Evolutionary conservation across 92 coral and sea anemone species (phyloP).

Genomic region (Siderastrea siderea): DNA sequence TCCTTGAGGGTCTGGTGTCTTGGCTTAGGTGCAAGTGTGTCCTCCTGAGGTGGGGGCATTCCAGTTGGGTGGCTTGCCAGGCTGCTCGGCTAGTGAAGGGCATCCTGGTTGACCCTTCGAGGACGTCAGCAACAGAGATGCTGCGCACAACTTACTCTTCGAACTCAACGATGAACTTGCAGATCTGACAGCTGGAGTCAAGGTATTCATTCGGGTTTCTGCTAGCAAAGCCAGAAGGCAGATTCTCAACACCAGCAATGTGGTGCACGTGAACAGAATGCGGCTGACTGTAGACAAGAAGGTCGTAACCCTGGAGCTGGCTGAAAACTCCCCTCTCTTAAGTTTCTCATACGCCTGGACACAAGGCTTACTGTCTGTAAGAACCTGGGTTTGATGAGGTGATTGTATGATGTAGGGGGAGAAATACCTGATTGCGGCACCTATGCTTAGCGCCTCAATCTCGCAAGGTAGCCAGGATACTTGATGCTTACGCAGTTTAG

Average conservation of each 20-base stretch:
- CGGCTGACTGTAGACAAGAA: conserved; percentile 50
- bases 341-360: not conserved
- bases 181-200: not conserved
- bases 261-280: not conserved
- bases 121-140: conserved; percentile 1
- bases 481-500: conserved; percentile 24
- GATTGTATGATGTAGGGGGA: conserved; percentile 30
- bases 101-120: not conserved
- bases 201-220: conserved; percentile 16
- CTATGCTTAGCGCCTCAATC: conserved; percentile 36
- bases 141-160: not conserved
- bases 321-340: not conserved
- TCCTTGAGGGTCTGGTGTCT: not conserved
- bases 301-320: conserved; percentile 54
- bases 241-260: conserved; percentile 10
- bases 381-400: conserved; percentile 40
- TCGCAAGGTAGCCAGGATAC: conserved; percentile 50
- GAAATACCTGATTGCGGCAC: conserved; percentile 29
- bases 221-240: conserved; percentile 19
- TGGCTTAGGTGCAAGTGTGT: conserved; percentile 7
- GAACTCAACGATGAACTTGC: too few species aligned
- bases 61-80: too few species aligned
- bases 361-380: conserved; percentile 43
- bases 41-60: not conserved
- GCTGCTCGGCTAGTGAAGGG: too few species aligned